Evolutionary conservation across 2,113 vertebrate genomes (phyloP).

Genomic region (Agelaius phoeniceus): DNA sequence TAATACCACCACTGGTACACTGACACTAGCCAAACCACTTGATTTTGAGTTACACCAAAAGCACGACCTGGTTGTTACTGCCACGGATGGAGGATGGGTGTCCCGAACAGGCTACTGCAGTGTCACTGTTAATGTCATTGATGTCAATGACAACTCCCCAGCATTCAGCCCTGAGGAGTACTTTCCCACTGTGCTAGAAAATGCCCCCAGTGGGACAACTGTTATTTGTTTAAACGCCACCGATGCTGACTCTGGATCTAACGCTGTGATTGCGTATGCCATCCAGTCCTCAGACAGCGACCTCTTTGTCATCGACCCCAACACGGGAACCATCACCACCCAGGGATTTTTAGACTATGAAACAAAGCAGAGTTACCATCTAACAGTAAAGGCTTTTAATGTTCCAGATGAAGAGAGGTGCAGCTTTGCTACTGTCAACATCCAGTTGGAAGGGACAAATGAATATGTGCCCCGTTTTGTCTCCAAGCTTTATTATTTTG

Average conservation of each 20-base stretch:
- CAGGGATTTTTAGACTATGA: conserved; percentile 98
- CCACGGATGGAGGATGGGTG: conserved; percentile 92
- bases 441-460: conserved; percentile 92
- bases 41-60: conserved; percentile 88
- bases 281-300: conserved; percentile 96
- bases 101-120: conserved; percentile 88
- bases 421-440: conserved; percentile 90
- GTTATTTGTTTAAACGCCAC: conserved; percentile 89
- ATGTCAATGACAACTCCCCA: conserved; percentile 95
- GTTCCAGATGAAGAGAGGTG: conserved; percentile 94
- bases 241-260: conserved; percentile 87
- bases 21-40: conserved; percentile 83
- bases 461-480: conserved; percentile 99
- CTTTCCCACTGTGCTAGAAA: conserved; percentile 90
- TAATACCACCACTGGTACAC: conserved; percentile 85
- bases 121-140: conserved; percentile 84
- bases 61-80: conserved; percentile 88
- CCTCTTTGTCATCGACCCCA: conserved; percentile 95
- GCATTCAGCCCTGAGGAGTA: conserved; percentile 87
- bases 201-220: conserved; percentile 94
- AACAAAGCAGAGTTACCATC: conserved; percentile 92
- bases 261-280: conserved; percentile 89
- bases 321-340: conserved; percentile 93
- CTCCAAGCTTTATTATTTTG: conserved; percentile 96
- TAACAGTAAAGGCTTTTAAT: conserved; percentile 95